phyloP scores from a whole-genome alignment of 2,888 invertebrate genomes.

The Asteroscopus sphinx region DNA sequence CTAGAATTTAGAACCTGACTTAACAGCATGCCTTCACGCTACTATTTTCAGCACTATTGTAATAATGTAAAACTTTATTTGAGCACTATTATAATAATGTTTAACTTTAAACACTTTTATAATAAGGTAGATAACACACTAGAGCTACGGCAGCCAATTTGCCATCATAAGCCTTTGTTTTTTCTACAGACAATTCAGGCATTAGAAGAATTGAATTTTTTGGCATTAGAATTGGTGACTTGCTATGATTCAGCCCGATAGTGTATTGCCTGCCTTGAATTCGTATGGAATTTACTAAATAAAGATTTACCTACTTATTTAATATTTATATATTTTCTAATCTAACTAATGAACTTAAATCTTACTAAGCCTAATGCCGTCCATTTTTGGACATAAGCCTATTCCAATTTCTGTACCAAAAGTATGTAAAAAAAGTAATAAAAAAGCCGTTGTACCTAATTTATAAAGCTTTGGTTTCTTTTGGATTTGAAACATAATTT shows the following conservation, averaged over 20 bases:
- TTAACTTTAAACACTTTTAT: slow-evolving; percentile 3
- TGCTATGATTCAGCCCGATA: not conserved
- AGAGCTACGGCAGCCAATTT: not conserved
- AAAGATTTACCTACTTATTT: not conserved
- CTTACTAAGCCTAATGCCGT: too few relatives aligned
- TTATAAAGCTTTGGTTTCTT: too few relatives aligned
- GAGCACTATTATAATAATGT: slow-evolving; percentile 2
- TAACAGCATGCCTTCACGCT: slow-evolving; percentile 48
- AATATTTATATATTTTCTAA: not conserved
- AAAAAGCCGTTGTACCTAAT: too few relatives aligned
- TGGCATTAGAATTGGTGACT: too few relatives aligned
- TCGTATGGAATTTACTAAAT: not conserved
- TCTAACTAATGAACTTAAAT: too few relatives aligned
- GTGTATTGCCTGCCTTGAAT: slow-evolving; percentile 16
- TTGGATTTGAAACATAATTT: too few relatives aligned
- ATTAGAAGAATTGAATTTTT: too few relatives aligned
- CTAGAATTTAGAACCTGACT: slow-evolving; percentile 19
- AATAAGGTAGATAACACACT: slow-evolving; percentile 28
- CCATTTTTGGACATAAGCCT: too few relatives aligned
- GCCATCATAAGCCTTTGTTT: too few relatives aligned
- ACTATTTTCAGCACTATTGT: slow-evolving; percentile 28
- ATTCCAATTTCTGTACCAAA: too few relatives aligned
- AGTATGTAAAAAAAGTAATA: too few relatives aligned
- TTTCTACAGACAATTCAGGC: too few relatives aligned
- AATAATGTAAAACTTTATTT: slow-evolving; percentile 1